phyloP scores from a whole-genome alignment of 2,888 invertebrate genomes.

The Mystacides longicornis region DNA sequence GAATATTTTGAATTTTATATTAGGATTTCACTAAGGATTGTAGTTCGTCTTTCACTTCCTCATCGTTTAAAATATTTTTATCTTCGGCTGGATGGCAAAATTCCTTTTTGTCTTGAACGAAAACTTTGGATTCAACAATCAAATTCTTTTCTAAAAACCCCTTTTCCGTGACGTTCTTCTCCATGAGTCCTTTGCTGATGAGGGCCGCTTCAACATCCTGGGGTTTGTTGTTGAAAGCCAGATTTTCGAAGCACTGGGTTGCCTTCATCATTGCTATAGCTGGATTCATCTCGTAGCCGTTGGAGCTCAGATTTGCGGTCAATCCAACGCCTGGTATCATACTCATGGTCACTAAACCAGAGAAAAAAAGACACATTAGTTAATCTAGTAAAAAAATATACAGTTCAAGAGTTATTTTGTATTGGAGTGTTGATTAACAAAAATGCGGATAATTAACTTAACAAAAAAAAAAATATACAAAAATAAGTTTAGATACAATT shows the following conservation, averaged over 20 bases:
- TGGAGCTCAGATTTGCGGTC: conserved; percentile 58
- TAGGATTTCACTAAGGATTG: conserved; percentile 18
- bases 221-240: conserved; percentile 38
- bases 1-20: conserved; percentile 5
- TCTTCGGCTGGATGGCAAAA: conserved; percentile 21
- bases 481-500: too few species aligned
- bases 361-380: background rate
- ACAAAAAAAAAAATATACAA: too few species aligned
- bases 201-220: conserved; percentile 31
- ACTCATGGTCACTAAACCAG: conserved; percentile 30
- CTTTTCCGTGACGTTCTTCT: conserved; percentile 41
- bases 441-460: too few species aligned
- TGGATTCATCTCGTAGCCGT: conserved; percentile 59
- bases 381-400: background rate
- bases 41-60: conserved; percentile 20
- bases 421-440: too few species aligned
- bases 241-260: conserved; percentile 46
- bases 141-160: conserved; percentile 37
- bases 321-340: conserved; percentile 53
- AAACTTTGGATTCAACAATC: conserved; percentile 31
- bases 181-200: conserved; percentile 31
- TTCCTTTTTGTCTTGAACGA: conserved; percentile 42
- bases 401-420: too few species aligned
- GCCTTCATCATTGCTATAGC: conserved; percentile 56
- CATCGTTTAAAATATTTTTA: conserved; percentile 7